phyloP scores from a whole-genome alignment of 2,113 vertebrate species.

The Chiloscyllium plagiosum region DNA sequence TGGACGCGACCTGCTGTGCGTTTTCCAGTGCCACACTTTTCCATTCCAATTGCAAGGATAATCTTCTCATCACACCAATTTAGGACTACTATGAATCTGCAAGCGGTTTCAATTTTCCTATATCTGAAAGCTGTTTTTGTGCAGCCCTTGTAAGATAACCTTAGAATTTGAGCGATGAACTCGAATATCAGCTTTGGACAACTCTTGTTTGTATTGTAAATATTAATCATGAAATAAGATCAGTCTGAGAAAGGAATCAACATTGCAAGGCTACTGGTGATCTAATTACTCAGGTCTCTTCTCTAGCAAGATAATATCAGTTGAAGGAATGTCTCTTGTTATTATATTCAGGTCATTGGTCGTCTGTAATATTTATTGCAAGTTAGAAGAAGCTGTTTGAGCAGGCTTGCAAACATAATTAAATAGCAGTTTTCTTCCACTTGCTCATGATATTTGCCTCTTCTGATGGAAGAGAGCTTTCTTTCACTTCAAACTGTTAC shows the following conservation, averaged over 20 bases:
- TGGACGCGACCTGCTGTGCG: no score
- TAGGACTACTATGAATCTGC: neutral
- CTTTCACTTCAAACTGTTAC: neutral
- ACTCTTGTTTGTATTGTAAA: constrained; percentile 28
- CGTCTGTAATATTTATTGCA: constrained; percentile 21
- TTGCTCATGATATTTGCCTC: neutral
- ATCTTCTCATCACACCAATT: neutral
- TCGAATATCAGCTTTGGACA: neutral
- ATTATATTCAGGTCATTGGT: constrained; percentile 26
- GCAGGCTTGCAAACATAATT: neutral
- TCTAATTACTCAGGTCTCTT: constrained; percentile 20
- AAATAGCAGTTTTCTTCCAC: neutral
- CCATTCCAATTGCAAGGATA: neutral
- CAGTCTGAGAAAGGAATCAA: constrained; percentile 8
- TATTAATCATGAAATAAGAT: constrained; percentile 23
- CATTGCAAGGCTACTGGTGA: neutral
- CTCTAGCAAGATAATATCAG: neutral
- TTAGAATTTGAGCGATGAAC: neutral
- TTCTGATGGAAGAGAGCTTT: neutral
- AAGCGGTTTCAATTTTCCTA: neutral
- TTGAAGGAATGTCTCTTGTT: neutral
- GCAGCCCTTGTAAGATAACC: neutral
- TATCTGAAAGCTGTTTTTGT: neutral
- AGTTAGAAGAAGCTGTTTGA: neutral
- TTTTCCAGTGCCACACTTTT: no score